phyloP scores from a whole-genome alignment of 2,113 vertebrate species.

The Euleptes europaea region DNA sequence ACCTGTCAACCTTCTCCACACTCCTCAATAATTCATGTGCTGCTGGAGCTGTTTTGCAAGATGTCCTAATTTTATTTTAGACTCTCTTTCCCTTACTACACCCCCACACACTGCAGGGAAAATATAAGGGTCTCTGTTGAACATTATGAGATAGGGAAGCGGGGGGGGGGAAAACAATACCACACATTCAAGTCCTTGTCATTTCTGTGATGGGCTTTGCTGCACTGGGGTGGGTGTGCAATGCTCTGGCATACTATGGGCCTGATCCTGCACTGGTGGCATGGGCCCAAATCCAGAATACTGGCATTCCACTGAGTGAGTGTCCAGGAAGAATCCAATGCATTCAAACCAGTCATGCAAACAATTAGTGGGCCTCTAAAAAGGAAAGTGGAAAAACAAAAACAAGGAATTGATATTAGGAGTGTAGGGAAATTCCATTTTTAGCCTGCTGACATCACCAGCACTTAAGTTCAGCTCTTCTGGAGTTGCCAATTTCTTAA shows the following conservation, averaged over 20 bases:
- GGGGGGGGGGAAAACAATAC: background rate
- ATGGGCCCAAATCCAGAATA: background rate
- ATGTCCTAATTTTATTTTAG: slow-evolving; percentile 24
- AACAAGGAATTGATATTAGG: background rate
- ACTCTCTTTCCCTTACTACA: background rate
- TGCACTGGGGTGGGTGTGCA: background rate
- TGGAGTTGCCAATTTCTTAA: background rate
- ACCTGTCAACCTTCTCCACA: slow-evolving; percentile 8
- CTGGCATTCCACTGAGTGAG: background rate
- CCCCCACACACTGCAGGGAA: background rate
- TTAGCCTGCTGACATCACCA: background rate
- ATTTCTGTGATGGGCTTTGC: background rate
- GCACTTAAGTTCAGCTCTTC: background rate
- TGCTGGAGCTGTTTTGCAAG: slow-evolving; percentile 24
- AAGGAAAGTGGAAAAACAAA: background rate
- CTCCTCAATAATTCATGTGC: slow-evolving; percentile 31
- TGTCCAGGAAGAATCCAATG: background rate
- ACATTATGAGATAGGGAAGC: background rate
- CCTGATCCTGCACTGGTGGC: background rate
- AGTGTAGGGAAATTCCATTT: background rate
- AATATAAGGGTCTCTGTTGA: background rate
- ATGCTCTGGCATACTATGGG: background rate
- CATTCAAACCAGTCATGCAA: background rate
- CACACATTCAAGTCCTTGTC: background rate
- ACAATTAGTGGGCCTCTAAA: background rate